Conservation (phyloP, 2,888 invertebrate genomes). For the Helicoverpa assulta region DNA sequence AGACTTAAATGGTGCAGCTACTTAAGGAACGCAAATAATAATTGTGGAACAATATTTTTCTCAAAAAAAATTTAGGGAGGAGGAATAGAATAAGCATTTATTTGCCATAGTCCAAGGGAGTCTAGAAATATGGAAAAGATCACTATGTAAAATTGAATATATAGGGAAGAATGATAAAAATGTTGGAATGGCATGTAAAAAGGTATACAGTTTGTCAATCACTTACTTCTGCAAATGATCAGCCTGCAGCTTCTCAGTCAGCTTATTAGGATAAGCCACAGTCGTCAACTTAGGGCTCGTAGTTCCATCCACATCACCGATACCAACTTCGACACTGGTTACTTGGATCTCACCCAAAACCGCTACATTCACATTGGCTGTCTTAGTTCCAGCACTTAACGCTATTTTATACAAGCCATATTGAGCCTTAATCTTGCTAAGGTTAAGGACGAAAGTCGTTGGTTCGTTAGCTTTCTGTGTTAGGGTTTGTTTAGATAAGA, state of each 20-base stretch:
- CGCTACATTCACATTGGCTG: constrained; percentile 91
- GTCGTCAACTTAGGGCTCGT: constrained; percentile 94
- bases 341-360: constrained; percentile 94
- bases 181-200: too few relatives aligned
- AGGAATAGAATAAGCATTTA: too few relatives aligned
- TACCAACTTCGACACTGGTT: constrained; percentile 95
- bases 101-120: too few relatives aligned
- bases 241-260: constrained; percentile 93
- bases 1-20: too few relatives aligned
- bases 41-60: too few relatives aligned
- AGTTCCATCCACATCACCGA: constrained; percentile 97
- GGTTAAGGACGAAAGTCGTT: constrained; percentile 93
- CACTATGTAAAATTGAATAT: too few relatives aligned
- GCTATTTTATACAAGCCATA: constrained; percentile 96
- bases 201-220: too few relatives aligned
- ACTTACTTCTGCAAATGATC: constrained; percentile 96
- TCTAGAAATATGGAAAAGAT: too few relatives aligned
- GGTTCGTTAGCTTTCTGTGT: constrained; percentile 89
- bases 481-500: constrained; percentile 92
- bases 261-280: constrained; percentile 93
- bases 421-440: constrained; percentile 94
- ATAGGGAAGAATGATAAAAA: too few relatives aligned
- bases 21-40: too few relatives aligned
- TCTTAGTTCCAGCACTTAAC: constrained; percentile 92
- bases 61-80: too few relatives aligned